A percentile compares a stretch with the other conserved stretches of the same genome.
phyloP scores from a whole-genome alignment of 2,113 vertebrate species.

The Vulpes vulpes region DNA sequence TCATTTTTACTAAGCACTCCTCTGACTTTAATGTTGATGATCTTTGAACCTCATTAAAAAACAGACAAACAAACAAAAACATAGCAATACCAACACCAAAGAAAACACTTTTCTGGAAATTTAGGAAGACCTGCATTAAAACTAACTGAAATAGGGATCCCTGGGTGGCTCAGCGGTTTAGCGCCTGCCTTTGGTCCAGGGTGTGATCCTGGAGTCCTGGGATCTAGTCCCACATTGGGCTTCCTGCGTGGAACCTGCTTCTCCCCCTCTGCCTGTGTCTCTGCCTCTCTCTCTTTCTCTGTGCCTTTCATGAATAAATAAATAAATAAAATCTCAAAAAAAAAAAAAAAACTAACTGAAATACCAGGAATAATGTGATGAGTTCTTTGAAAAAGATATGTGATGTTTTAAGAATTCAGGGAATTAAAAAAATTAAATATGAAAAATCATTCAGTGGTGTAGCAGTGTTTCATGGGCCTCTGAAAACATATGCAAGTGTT shows the following conservation, averaged over 20 bases:
- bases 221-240: no score
- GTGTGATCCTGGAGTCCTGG: no score
- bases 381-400: background rate
- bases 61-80: background rate
- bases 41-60: conserved; percentile 26
- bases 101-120: conserved; percentile 1
- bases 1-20: background rate
- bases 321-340: no score
- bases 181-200: no score
- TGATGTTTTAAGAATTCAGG: conserved; percentile 32
- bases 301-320: no score
- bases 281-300: no score
- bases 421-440: background rate
- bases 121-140: background rate
- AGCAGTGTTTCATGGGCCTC: background rate
- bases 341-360: background rate
- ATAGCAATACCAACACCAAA: background rate
- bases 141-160: background rate
- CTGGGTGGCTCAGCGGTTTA: no score
- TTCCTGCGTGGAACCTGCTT: no score
- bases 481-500: conserved; percentile 1
- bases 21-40: background rate
- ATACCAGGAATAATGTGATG: background rate
- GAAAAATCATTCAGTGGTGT: background rate
- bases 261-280: no score